Evolutionary conservation across 2,113 vertebrate species (phyloP), one percentile per base, ranked within the genome.

Genomic region (Trogon surrucura): DNA sequence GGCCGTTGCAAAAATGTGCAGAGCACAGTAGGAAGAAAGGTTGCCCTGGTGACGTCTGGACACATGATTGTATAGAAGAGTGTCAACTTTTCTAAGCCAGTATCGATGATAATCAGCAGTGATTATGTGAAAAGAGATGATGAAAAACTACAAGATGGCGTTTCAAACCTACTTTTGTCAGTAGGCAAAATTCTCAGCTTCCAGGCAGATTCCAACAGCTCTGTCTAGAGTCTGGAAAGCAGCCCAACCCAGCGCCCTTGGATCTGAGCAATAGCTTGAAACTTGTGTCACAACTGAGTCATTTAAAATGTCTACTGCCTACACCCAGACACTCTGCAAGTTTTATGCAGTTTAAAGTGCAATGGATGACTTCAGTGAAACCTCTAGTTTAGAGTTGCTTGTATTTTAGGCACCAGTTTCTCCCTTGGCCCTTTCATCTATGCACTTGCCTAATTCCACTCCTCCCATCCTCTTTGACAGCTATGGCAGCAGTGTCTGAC

Each of bases 81-180:
- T 0, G 0, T 60, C 60, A 79, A 57, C 41, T 92, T 89, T 94
- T 95, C 89, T 66, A 82, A 94, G 72, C 26, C 80, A 72, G 27
- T 70, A 77, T 74, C 80, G 36, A 9, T 29, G 74, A 79, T 75
- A 91, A 92, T 79, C 85, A 84, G 62, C 84, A 85, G 29, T 20
- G 82, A 88, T 41, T 41, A 41, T 64, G 51, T 83, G 79, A 95
- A 93, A 90, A 94, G 75, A 77, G 58, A 83, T 44, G 61, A 90
- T 30, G 60, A 90, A 91, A 96, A 90, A 70, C 65, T 95, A 83
- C 56, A 90, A 58, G 72, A 73, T 20, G 32, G 65, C 30, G 88
- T 95, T 95, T 90, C 80, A 83, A 88, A 90, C 44, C 50, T 41
- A 61, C 32, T 74, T 96, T 88, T 88, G 67, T 71, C 66, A 82